phyloP scores from a whole-genome alignment of 2,113 vertebrate species.

The Panthera leo region DNA sequence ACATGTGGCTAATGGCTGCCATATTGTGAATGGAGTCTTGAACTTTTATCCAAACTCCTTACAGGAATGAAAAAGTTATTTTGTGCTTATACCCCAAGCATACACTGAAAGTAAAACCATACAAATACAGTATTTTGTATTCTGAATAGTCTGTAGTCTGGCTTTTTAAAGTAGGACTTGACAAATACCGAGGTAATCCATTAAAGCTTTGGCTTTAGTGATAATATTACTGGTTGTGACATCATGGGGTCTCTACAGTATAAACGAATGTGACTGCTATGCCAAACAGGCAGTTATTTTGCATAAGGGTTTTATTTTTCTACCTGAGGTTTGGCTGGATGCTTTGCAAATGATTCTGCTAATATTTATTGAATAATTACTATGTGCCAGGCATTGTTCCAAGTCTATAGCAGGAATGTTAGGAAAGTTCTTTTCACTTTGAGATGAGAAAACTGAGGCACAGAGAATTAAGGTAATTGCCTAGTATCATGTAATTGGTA shows the following conservation, averaged over 20 bases:
- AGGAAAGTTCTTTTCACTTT: neutral
- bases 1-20: neutral
- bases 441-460: slow-evolving; percentile 11
- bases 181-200: neutral
- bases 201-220: slow-evolving; percentile 45
- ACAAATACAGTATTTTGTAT: slow-evolving; percentile 18
- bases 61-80: neutral
- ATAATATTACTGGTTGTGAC: slow-evolving; percentile 37
- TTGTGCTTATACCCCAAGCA: neutral
- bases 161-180: slow-evolving; percentile 21
- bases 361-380: neutral
- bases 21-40: neutral
- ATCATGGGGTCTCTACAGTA: neutral
- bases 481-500: neutral
- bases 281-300: neutral
- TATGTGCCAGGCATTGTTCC: neutral
- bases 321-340: neutral
- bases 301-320: neutral
- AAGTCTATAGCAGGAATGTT: neutral
- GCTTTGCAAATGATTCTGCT: slow-evolving; percentile 13
- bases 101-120: slow-evolving; percentile 15
- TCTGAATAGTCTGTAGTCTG: neutral
- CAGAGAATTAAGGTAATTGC: neutral
- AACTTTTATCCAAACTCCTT: neutral
- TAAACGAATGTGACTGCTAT: neutral